A percentile compares a stretch with the other conserved stretches of the same genome.
phyloP scores from a whole-genome alignment of 2,797 vertebrate species.

The Enteromius paludinosus region DNA sequence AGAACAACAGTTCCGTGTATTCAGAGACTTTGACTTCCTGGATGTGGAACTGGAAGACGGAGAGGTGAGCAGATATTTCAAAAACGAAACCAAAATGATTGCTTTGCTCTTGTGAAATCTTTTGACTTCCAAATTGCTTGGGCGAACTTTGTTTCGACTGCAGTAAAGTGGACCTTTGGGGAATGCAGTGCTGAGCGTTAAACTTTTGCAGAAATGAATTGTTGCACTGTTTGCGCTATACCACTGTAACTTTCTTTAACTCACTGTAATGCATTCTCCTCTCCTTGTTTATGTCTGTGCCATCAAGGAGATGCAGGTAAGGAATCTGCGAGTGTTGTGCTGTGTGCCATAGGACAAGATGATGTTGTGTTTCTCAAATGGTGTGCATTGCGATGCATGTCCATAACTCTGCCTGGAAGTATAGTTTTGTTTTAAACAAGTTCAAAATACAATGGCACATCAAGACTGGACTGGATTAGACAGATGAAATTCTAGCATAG shows the following conservation, averaged over 20 bases:
- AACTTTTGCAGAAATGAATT: not conserved
- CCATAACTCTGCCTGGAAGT: not conserved
- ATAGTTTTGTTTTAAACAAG: not conserved
- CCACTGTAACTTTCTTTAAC: conserved; percentile 35
- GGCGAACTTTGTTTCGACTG: not conserved
- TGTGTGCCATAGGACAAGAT: conserved; percentile 56
- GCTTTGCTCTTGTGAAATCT: not conserved
- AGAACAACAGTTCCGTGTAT: conserved; percentile 97
- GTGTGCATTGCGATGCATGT: conserved; percentile 35
- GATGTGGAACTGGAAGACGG: conserved; percentile 98
- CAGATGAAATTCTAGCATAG: not conserved
- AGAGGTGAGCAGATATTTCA: conserved; percentile 81
- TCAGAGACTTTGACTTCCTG: conserved; percentile 97
- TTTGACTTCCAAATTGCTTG: not conserved
- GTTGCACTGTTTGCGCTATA: conserved; percentile 22
- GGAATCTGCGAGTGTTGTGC: conserved; percentile 58
- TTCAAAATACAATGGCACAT: not conserved
- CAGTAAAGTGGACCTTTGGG: not conserved
- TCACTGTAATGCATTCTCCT: conserved; percentile 69
- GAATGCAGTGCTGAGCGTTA: not conserved
- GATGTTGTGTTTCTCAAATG: conserved; percentile 15
- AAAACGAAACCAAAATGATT: not conserved
- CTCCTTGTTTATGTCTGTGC: conserved; percentile 71
- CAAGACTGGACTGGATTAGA: too few relatives aligned
- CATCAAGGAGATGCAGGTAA: conserved; percentile 82